Evolutionary conservation across 2,888 invertebrate genomes (phyloP).

Genomic region (Cotesia congregata): DNA sequence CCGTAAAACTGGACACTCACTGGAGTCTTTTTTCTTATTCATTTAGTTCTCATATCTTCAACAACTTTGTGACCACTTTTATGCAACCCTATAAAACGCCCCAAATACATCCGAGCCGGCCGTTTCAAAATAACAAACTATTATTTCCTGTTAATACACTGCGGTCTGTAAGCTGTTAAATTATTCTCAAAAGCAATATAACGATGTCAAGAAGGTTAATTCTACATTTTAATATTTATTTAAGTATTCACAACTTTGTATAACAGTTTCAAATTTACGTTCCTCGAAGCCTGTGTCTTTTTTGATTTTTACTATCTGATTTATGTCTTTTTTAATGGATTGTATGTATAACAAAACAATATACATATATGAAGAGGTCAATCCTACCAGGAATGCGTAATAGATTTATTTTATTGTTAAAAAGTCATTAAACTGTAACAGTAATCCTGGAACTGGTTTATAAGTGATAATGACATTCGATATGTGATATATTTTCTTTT

Average conservation of each 20-base stretch:
- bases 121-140: constrained; percentile 47
- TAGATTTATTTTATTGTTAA: constrained; percentile 8
- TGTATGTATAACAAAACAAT: not conserved
- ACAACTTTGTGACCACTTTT: constrained; percentile 54
- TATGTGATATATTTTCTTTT: constrained; percentile 7
- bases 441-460: constrained; percentile 25
- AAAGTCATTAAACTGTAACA: constrained; percentile 2
- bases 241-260: not conserved
- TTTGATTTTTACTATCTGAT: not conserved
- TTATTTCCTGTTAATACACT: not conserved
- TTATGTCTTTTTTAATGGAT: not conserved
- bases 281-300: not conserved
- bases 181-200: constrained; percentile 39
- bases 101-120: constrained; percentile 51
- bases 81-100: constrained; percentile 48
- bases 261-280: not conserved
- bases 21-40: constrained; percentile 9
- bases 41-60: not conserved
- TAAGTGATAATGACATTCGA: constrained; percentile 40
- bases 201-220: not conserved
- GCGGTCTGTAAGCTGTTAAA: constrained; percentile 54
- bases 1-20: not conserved
- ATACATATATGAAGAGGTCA: constrained; percentile 7
- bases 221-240: not conserved
- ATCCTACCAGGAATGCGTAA: not conserved